Evolutionary conservation across 2,797 vertebrate species (phyloP), one percentile per base, ranked within the genome.

Genomic region (Tokudaia tokunoshimensis): DNA sequence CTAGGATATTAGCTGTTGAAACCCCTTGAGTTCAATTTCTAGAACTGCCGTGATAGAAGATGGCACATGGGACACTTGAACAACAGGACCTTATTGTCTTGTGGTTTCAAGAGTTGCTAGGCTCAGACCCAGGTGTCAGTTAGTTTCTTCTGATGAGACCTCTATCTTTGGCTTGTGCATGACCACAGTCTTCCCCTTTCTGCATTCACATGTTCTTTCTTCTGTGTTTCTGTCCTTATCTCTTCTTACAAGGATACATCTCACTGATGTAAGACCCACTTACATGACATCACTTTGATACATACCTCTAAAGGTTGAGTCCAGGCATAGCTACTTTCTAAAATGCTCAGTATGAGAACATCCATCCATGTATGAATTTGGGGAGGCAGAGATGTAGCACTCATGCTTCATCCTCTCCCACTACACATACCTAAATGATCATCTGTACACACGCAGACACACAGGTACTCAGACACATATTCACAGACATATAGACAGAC

Each of bases 1-100:
- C 57, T 47, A 84, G 65, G 15, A 41, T 67, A 55, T 57, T 67
- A 15, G 8, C 8, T 85, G 34, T 52, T 65, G 14, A 91, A 96
- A 79, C 14, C 61, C 52, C 8, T 41, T 61, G 20, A 13, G 20
- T 81, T 41, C 5, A 10, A 79, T 83, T 75, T 9, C n/a, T n/a
- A 75, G 81, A 59, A 15, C 47, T 74, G 13, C 41, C 47, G 61
- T 41, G 14, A 9, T 47, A 76, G 5, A 31, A 3, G 34, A 31
- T 3, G 10, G 44, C 0, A 4, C 3, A 52, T 0, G 11, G 26
- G 44, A 34, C 59, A 31, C 37, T 11, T 31, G 50, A 44, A n/a
- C 57, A 80, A 59, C 4, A 76, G 75, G 78, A 44, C 26, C 12
- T 22, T 13, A 34, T 44, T 65, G 37, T 37, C 37, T 59, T 17